Evolutionary conservation across 2,797 vertebrate species (phyloP), one percentile per base, ranked within the genome.

Genomic region (Gadopsis marmoratus): DNA sequence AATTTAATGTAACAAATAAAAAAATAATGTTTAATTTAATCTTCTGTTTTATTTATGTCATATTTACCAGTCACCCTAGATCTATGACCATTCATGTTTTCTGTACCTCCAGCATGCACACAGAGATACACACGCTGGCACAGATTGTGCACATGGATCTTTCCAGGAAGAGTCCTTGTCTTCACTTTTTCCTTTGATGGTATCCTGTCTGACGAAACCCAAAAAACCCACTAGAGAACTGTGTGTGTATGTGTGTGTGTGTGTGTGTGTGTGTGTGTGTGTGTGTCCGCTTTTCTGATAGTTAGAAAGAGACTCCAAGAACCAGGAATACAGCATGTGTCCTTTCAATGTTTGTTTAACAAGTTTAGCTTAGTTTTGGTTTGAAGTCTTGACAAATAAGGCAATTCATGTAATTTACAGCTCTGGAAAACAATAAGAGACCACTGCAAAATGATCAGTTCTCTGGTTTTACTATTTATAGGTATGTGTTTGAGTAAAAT

Each of bases 131-230:
- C 9, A 67, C 64, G 50, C 33, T 51, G 53, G 69, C 55, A 45
- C 37, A 61, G 60, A 53, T 73, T n/a, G 51, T 78, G 45, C 33
- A 48, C 31, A 43, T 7, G 0, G 31, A 75, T 71, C 35, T 64
- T 85, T 86, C 78, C 67, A 62, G 67, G 78, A 86, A 76, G 75
- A 75, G 43, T 86, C 74, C 66, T 74, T n/a, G 26, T 78, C 39
- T 82, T 71, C 9, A 59, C 78, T 74, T 67, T 64, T 59, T 73
- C 26, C 77, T 88, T 91, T 88, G 61, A 87, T 82, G 63, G 79
- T 60, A 12, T 75, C 53, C 63, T 65, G 62, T 71, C 71, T 43
- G 12, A 39, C 35, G 80, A 84, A 84, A 79, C 62, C 71, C 48
- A 67, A 62, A 78, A 68, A 68, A 41, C 69, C 73, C 62, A 65